Base-by-base conservation (phyloP, 2,113 vertebrate genomes). In the Synodontis membranacea region DNA sequence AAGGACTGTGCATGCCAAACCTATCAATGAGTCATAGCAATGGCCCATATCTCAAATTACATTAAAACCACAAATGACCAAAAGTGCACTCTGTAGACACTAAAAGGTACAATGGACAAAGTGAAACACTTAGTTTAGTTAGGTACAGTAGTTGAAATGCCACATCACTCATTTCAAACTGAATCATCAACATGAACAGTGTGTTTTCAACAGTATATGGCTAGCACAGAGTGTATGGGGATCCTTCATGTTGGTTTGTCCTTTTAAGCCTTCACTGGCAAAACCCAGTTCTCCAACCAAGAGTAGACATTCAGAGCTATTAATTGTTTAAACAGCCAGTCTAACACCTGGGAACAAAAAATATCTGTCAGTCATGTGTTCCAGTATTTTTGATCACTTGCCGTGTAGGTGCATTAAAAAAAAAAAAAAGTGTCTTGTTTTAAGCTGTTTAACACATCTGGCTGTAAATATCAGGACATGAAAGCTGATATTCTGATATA, bases 11-110 rank as follows among this genome's bases (percentile, higher is more conserved):
- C 42, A 60, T 87, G 83, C 34, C 82, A 85, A 37, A 89, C 79
- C 70, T 70, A 78, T 87, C 86, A 82, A 15, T 76, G 37, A 31
- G 56, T 79, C 84, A 83, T 83, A 88, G 78, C 14, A 83, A n/a
- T 68, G 31, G 78, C 80, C 60, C 52, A 46, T 76, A 82, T 54
- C 82, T 68, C 78, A 82, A 84, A 82, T 84, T 84, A 80, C 85
- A 39, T 60, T 75, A n/a, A 82, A 82, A 76, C 83, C 50, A 79
- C 62, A 86, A 80, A 84, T 44, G 72, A 72, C 62, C n/a, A n/a
- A 84, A 78, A 28, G 74, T 64, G 72, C 42, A 39, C 58, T 78
- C 21, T n/a, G n/a, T 8, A 80, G 76, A 64, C 78, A 85, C 5
- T 23, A 64, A 50, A 60, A 78, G 5, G 25, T 2, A 68, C 44